Evolutionary conservation across 1,140 invertebrate species (phyloP), one percentile per base, ranked within the genome.

Genomic region (Ceratosolen fusciceps): DNA sequence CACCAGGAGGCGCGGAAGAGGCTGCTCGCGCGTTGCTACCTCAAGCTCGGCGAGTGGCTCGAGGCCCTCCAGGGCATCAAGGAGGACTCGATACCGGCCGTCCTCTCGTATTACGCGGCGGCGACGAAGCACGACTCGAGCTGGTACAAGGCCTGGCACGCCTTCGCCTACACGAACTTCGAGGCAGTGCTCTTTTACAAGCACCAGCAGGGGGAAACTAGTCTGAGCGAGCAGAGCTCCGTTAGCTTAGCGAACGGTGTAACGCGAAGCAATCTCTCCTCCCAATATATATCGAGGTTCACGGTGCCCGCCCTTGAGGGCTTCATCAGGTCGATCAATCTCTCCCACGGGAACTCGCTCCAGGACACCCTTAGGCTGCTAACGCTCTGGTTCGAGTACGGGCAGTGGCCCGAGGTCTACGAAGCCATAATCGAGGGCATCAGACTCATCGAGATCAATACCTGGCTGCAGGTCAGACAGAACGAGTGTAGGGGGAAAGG

Each of bases 141-240:
- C 56, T 97, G 96, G 95, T 98, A 97, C 85, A 96, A 99, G 92
- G 98, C 98, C 0, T 99, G 98, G 97, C 98, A 99, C 89, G 94
- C 97, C 2, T 98, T 96, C 93, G 98, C 98, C 0, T 98, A 98
- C 83, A 98, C 98, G 92, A 99, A 99, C 88, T 99, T 98, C 86
- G 97, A 99, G 90, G 96, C 98, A 0, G 96, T 99, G 19, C 86
- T 98, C 0, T 97, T 96, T 89, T 96, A 97, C 88, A 98, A 97
- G 88, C 95, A 94, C 81, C 92, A 93, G 84, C 93, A 93, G 85
- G 91, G 86, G 54, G 85, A 85, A 9, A 34, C 14, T 1, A 24
- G 37, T 37, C 8, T 58, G 12, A 72, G 37, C 37, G 65, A 76
- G 7, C 67, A 70, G 14, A 52, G 21, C 24, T 31, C 21, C 19